phyloP scores from a whole-genome alignment of 2,113 vertebrate genomes.

The Varanus komodoensis region DNA sequence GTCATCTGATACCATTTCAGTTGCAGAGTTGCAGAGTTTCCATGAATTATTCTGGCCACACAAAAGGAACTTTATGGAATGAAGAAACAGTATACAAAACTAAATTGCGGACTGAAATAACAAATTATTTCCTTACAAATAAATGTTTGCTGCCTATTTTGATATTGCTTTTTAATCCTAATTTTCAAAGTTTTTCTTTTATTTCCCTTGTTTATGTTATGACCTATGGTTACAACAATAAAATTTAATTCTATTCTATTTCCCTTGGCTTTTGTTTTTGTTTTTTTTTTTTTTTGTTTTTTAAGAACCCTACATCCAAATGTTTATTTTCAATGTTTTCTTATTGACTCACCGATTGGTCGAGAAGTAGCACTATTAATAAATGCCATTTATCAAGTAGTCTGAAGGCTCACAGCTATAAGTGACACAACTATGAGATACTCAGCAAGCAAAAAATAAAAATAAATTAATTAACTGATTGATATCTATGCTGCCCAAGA shows the following conservation, averaged over 20 bases:
- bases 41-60: conserved; percentile 16
- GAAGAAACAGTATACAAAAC: not conserved
- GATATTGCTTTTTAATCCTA: conserved; percentile 19
- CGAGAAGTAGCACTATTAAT: conserved; percentile 47
- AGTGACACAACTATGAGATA: not conserved
- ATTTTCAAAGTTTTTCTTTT: conserved; percentile 1
- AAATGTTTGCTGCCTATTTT: not conserved
- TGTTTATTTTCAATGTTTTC: conserved; percentile 43
- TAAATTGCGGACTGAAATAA: conserved; percentile 5
- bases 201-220: no score
- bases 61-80: not conserved
- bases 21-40: not conserved
- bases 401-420: conserved; percentile 42
- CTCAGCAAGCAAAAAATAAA: not conserved
- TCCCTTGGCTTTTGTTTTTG: no score
- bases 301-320: not conserved
- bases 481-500: no score
- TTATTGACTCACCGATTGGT: not conserved
- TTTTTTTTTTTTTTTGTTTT: no score
- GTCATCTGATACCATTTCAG: not conserved
- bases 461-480: no score
- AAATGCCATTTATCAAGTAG: conserved; percentile 39
- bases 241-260: no score
- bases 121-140: not conserved
- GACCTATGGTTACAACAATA: no score